These are phyloP conservation scores for Arizona elegans DNA, from an alignment of 2,113 vertebrate species.

Conservation along the genomic window DNA sequence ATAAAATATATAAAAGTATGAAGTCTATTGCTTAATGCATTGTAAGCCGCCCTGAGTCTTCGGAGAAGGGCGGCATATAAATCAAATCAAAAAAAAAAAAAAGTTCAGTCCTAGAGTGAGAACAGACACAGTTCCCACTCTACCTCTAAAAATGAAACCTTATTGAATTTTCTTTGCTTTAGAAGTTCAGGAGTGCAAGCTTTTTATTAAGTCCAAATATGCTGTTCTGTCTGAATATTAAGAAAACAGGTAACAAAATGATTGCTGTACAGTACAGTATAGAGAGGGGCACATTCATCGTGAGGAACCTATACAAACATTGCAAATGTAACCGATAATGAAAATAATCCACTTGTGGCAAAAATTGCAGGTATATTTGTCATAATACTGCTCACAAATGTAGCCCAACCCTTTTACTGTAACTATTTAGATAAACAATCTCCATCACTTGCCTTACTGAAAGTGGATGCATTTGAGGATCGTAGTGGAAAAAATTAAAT, in stretches of 20 bases:
- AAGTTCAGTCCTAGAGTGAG: background rate
- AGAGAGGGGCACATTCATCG: background rate
- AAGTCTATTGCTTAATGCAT: too few species aligned
- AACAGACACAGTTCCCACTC: background rate
- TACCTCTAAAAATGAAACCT: background rate
- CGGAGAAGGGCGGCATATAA: too few species aligned
- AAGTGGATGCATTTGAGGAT: background rate
- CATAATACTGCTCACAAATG: background rate
- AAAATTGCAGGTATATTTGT: background rate
- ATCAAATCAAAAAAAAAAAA: too few species aligned
- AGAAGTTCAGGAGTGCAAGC: background rate
- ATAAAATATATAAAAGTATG: too few species aligned
- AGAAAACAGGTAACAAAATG: background rate
- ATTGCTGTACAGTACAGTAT: background rate
- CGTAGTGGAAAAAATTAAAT: background rate
- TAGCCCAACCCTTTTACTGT: background rate
- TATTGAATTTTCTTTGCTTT: background rate
- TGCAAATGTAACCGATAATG: background rate
- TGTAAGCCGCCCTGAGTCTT: too few species aligned
- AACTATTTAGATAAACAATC: background rate
- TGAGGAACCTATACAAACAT: background rate
- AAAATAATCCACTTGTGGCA: background rate
- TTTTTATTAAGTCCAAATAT: background rate
- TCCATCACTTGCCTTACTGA: background rate
- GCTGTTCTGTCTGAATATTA: background rate